Evolutionary conservation across 2,113 vertebrate species (phyloP).

Genomic region (Callionymus lyra): DNA sequence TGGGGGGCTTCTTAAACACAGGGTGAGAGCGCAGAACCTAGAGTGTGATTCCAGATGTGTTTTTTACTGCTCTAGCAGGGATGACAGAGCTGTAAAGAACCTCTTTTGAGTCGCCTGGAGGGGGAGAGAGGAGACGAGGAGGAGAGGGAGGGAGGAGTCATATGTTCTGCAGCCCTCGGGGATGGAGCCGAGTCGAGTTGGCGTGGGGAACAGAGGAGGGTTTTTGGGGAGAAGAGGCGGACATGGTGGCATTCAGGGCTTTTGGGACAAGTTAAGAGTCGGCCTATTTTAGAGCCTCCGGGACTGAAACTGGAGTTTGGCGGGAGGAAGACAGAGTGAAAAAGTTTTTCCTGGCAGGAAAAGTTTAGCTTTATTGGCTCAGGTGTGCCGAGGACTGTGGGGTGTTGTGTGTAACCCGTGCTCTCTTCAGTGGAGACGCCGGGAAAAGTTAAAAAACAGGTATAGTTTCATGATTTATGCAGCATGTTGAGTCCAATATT

Average conservation of each 20-base stretch:
- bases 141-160: constrained; percentile 15
- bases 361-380: constrained; percentile 55
- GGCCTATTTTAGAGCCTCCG: constrained; percentile 38
- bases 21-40: constrained; percentile 35
- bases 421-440: background rate
- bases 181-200: constrained; percentile 23
- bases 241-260: constrained; percentile 28
- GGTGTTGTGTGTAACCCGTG: constrained; percentile 15
- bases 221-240: constrained; percentile 10
- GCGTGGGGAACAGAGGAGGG: constrained; percentile 19
- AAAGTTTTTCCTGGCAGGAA: constrained; percentile 63
- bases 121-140: constrained; percentile 7
- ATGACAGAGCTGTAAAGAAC: constrained; percentile 61
- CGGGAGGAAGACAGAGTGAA: constrained; percentile 23
- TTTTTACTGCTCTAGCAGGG: constrained; percentile 65
- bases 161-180: constrained; percentile 14
- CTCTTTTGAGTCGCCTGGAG: constrained; percentile 44
- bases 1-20: constrained; percentile 33
- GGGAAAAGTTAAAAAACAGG: no score
- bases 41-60: constrained; percentile 72
- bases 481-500: no score
- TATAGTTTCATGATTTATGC: no score
- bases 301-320: constrained; percentile 16
- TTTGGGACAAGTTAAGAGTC: constrained; percentile 49
- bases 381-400: constrained; percentile 52